Evolutionary conservation across 2,888 invertebrate species (phyloP), one percentile per base, ranked within the genome.

Genomic region (Byasa hedistus): DNA sequence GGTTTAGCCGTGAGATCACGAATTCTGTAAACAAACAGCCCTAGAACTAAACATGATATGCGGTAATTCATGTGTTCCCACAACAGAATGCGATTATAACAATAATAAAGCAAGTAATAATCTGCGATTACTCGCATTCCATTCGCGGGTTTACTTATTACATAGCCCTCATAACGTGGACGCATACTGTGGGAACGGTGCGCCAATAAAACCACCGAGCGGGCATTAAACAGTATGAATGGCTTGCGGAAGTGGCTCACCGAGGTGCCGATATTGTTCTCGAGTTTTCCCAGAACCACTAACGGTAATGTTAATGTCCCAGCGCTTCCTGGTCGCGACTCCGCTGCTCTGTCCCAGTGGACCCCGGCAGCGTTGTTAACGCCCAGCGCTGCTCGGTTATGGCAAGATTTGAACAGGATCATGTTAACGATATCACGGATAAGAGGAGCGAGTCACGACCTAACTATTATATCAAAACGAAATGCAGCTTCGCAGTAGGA

Each of bases 231-330:
- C 69, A 76, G 66, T 69, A 64, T 73, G 76, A 77, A 77, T 67
- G 75, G 72, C 75, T 80, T 71, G 78, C 79, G 81, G 80, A 83
- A 85, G 75, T 79, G 71, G 73, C 76, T 74, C 70, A 76, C 71
- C 72, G 69, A 75, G 72, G 73, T 75, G 76, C 74, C 78, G 76
- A 86, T 85, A 86, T 85, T 85, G 84, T 86, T 85, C 80, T 80
- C 71, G 71, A 80, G 73, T 75, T 81, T 85, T 84, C 82, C 79
- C 81, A 84, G 84, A 82, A 84, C 79, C 74, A 77, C 74, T 86
- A 89, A 86, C 87, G 85, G 86, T 85, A 87, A 88, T 85, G 85
- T 83, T 85, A 89, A 88, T 86, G 83, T 81, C 83, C 76, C 76
- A 69, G 73, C 74, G 84, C 83, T 89, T 89, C 89, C 89, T 84